phyloP scores from a whole-genome alignment of 1,140 invertebrate genomes.

The Acromyrmex echinatior region DNA sequence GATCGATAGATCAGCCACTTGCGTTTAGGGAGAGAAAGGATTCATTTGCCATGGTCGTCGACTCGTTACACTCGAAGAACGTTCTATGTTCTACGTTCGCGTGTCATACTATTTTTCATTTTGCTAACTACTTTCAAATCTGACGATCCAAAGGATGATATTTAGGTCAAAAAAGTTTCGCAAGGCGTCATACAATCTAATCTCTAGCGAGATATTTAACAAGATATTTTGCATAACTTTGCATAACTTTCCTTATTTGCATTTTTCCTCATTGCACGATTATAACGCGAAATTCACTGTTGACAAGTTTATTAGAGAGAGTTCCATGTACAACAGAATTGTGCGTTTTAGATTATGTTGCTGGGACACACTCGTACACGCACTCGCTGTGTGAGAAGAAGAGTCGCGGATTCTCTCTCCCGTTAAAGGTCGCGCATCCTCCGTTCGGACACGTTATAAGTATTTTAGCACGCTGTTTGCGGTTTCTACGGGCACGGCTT shows the following conservation, averaged over 20 bases:
- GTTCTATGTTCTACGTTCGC: neutral
- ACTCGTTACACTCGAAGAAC: slow-evolving; percentile 41
- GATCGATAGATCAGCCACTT: slow-evolving; percentile 77
- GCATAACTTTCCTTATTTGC: slow-evolving; percentile 34
- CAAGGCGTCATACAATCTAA: slow-evolving; percentile 15
- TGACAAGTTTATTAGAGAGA: slow-evolving; percentile 81
- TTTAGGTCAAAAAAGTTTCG: neutral
- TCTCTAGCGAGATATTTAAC: slow-evolving; percentile 6
- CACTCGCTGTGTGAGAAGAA: slow-evolving; percentile 19
- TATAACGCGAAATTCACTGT: slow-evolving; percentile 79
- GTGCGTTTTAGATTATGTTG: slow-evolving; percentile 64
- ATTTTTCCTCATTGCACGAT: slow-evolving; percentile 31
- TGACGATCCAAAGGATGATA: neutral
- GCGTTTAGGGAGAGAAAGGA: slow-evolving; percentile 74
- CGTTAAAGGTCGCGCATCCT: slow-evolving; percentile 69
- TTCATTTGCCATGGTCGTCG: slow-evolving; percentile 61
- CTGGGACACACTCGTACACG: slow-evolving; percentile 21
- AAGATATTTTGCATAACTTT: neutral
- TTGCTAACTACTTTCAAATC: slow-evolving; percentile 47
- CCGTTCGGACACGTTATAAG: slow-evolving; percentile 52
- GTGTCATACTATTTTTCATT: slow-evolving; percentile 28
- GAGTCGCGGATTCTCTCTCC: slow-evolving; percentile 41
- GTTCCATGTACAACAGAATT: slow-evolving; percentile 55
- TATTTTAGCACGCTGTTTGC: slow-evolving; percentile 62
- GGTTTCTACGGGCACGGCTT: slow-evolving; percentile 52